phyloP scores from a whole-genome alignment of 2,113 vertebrate species.

The Sterna hirundo region DNA sequence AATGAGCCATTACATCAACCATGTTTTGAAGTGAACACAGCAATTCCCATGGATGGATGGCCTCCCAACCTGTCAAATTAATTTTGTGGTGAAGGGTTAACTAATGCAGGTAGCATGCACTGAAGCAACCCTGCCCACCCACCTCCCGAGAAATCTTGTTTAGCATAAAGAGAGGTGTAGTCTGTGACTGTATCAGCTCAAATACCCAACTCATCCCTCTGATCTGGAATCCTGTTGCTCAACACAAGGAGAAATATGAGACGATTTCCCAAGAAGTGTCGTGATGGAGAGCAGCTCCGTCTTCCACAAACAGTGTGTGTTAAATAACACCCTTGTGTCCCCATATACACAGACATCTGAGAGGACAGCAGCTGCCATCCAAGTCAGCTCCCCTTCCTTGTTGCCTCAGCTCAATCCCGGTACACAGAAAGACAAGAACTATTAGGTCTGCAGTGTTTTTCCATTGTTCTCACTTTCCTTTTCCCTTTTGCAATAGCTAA shows the following conservation, averaged over 20 bases:
- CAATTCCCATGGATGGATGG: neutral
- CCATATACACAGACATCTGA: neutral
- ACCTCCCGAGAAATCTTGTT: neutral
- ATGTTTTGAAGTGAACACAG: neutral
- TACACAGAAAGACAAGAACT: neutral
- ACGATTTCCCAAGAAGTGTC: neutral
- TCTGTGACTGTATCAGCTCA: neutral
- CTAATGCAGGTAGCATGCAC: neutral
- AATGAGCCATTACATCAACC: neutral
- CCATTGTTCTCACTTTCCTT: neutral
- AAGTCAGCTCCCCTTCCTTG: neutral
- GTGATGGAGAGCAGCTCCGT: neutral
- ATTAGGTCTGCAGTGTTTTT: neutral
- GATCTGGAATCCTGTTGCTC: neutral
- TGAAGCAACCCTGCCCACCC: neutral
- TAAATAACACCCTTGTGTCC: neutral
- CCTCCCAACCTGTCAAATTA: neutral
- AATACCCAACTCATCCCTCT: neutral
- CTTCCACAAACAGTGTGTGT: neutral
- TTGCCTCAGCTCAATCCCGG: neutral
- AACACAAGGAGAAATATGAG: neutral
- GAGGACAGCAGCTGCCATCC: neutral
- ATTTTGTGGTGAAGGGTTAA: neutral
- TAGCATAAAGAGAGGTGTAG: neutral
- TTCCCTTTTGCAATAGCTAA: neutral